A percentile compares a stretch with the other conserved stretches of the same genome.
Conservation (phyloP, 2,888 invertebrate genomes). For the Chironomus tentans region DNA sequence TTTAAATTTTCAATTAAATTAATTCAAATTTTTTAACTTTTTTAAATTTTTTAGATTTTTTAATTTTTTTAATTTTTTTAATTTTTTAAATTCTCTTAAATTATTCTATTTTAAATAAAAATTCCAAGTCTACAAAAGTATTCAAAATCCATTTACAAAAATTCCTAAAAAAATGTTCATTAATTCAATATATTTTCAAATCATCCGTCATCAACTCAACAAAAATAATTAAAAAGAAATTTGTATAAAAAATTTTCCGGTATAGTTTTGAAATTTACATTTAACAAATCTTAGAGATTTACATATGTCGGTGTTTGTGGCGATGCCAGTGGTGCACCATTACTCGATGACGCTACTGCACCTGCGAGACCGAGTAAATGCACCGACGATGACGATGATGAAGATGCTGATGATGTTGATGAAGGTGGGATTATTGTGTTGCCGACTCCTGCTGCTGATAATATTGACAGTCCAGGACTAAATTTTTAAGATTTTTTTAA, state of each 20-base stretch:
- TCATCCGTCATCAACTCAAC: no score
- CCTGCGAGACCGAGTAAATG: slow-evolving; percentile 40
- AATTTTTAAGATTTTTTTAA: background rate
- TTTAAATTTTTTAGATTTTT: no score
- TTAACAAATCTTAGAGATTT: slow-evolving; percentile 58
- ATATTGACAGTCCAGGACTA: slow-evolving; percentile 32
- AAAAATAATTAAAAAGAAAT: background rate
- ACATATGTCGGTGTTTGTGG: slow-evolving; percentile 88
- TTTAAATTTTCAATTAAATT: no score
- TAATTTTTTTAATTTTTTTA: no score
- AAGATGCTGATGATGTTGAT: slow-evolving; percentile 36
- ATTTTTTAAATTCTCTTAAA: no score
- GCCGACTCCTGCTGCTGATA: slow-evolving; percentile 34
- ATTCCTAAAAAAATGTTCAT: background rate
- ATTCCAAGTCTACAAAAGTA: no score
- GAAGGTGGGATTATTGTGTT: slow-evolving; percentile 28
- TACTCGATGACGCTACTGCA: slow-evolving; percentile 35
- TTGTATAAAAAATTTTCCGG: background rate
- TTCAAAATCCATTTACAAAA: background rate
- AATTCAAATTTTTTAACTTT: no score
- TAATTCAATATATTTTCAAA: background rate
- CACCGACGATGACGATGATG: slow-evolving; percentile 30
- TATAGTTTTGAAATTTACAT: slow-evolving; percentile 16
- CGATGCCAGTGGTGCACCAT: slow-evolving; percentile 45
- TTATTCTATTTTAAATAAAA: no score